Conservation (phyloP, 2,888 invertebrate species). For the Cremastobaeus sp. region DNA sequence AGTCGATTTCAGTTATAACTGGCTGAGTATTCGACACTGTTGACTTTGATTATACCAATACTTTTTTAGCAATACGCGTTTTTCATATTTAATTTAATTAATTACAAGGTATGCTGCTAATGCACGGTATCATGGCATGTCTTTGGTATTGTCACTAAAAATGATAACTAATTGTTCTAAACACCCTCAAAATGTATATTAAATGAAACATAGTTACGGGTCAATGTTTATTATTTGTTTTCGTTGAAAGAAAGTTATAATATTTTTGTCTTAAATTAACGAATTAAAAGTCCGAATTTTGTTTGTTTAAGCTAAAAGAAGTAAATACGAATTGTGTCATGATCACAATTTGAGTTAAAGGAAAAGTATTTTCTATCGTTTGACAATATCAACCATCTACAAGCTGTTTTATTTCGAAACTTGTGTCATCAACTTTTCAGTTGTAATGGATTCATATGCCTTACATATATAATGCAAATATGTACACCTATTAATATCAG, state of each 20-base stretch:
- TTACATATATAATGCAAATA: constrained; percentile 52
- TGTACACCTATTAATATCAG: constrained; percentile 55
- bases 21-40: constrained; percentile 25
- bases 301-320: too few species aligned
- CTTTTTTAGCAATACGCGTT: constrained; percentile 44
- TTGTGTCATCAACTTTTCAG: neutral
- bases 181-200: constrained; percentile 16
- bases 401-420: neutral
- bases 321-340: too few species aligned
- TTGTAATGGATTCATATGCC: constrained; percentile 17
- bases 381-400: constrained; percentile 19
- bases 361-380: constrained; percentile 10
- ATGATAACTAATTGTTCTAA: constrained; percentile 32
- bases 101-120: constrained; percentile 65
- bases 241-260: too few species aligned
- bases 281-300: too few species aligned
- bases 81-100: constrained; percentile 48
- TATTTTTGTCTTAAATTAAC: too few species aligned
- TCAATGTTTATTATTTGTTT: too few species aligned
- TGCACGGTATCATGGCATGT: constrained; percentile 71
- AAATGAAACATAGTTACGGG: neutral
- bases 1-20: neutral
- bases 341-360: too few species aligned
- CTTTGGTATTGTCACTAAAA: constrained; percentile 59
- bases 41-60: constrained; percentile 13